Evolutionary conservation across 2,113 vertebrate genomes (phyloP).

Genomic region (Mus spicilegus): DNA sequence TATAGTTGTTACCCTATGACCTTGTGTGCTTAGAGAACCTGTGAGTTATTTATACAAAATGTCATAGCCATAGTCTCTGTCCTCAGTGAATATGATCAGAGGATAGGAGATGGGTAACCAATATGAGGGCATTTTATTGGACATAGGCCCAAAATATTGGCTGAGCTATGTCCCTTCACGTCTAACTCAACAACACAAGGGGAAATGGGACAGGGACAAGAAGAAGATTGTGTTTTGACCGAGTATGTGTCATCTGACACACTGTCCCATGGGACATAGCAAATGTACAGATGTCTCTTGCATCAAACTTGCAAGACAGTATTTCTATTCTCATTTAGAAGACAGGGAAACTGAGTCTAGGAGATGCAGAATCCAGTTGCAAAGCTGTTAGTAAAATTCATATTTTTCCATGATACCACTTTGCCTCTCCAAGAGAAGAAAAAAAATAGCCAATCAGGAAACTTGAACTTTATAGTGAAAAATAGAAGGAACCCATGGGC

Average conservation of each 20-base stretch:
- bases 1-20: not conserved
- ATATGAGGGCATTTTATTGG: not conserved
- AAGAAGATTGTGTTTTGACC: not conserved
- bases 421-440: not conserved
- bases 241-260: not conserved
- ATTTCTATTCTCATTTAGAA: not conserved
- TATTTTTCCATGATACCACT: not conserved
- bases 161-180: not conserved
- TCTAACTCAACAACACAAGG: not conserved
- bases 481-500: slow-evolving; percentile 3
- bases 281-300: not conserved
- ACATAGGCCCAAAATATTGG: not conserved
- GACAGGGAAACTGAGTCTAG: slow-evolving; percentile 50
- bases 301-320: not conserved
- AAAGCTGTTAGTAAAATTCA: not conserved
- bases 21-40: not conserved
- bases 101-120: not conserved
- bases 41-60: not conserved
- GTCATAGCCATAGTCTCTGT: not conserved
- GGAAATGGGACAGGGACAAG: rapidly evolving
- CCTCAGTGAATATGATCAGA: not conserved
- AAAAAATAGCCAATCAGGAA: slow-evolving; percentile 33
- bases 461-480: slow-evolving; percentile 64
- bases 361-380: not conserved
- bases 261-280: too few species aligned